Base-by-base conservation (phyloP, 2,888 invertebrate genomes). In the Hypercompe scribonia region DNA sequence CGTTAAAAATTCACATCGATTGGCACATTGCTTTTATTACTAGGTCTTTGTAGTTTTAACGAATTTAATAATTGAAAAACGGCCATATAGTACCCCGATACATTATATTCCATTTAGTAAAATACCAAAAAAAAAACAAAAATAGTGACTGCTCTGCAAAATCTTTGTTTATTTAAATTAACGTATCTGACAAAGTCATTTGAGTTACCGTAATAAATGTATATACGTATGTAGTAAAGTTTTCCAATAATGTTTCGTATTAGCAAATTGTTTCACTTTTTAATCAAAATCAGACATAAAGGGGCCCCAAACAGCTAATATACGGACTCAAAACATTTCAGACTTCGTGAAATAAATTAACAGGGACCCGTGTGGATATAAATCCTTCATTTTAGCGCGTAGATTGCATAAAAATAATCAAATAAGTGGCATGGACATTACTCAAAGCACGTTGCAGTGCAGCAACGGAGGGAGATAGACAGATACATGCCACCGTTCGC, bases 321-420 rank as follows among this genome's bases (percentile, higher is more conserved):
- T 75, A 75, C 69, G 28, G 46, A 50, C 28, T 31, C 70, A 86
- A 85, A 87, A 85, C 81, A 87, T 78, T 83, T 83, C 82, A 81
- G 82, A 89, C 87, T 89, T 87, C 82, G 84, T 89, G 90, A 94
- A 92, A 93, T 92, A 94, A 94, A 95, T 94, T 94, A 94, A 93
- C 93, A 93, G 86, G 86, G 87, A 89, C 87, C 84, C 83, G 86
- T 91, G 89, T 90, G 89, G 90, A 90, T 93, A 92, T 93, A 92
- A 93, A 93, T 92, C 91, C 91, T 92, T 93, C 92, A 93, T 93
- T 95, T 94, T 91, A 88, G 92, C 87, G 91, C 89, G 90, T 93
- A 94, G 93, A 94, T 95, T 95, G 95, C 94, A 95, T 93, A 95
- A 95, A 95, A 94, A 94, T 95, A 95, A 94, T 95, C 94, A 94